Conservation (phyloP, 1,140 invertebrate genomes). For the Pachypsylla venusta region DNA sequence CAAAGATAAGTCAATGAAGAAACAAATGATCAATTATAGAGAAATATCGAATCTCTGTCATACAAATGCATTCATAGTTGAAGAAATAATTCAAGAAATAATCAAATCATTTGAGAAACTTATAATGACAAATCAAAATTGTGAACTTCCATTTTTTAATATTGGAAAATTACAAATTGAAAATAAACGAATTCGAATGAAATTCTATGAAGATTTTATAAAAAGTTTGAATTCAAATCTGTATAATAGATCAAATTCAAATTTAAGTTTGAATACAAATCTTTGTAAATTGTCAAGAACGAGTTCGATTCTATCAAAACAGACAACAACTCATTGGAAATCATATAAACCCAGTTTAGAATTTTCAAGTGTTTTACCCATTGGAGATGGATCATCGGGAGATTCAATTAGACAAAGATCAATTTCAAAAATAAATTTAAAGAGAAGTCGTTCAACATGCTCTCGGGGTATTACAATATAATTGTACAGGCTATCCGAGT, state of each 20-base stretch:
- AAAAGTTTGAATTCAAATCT: background rate
- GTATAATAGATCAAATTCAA: background rate
- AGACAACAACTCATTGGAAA: background rate
- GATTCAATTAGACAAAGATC: no score
- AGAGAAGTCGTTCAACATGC: no score
- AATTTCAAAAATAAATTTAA: no score
- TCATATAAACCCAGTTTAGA: background rate
- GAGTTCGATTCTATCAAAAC: background rate
- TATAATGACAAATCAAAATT: background rate
- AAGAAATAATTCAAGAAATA: background rate
- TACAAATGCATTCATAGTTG: background rate
- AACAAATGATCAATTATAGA: background rate
- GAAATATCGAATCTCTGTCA: background rate
- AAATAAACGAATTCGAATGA: background rate
- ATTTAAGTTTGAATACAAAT: background rate
- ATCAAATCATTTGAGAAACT: slow-evolving; percentile 7
- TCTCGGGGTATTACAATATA: no score
- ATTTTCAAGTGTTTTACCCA: background rate
- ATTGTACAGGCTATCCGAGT: no score
- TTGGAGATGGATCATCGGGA: background rate
- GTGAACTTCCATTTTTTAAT: background rate
- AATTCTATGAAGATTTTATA: slow-evolving; percentile 6
- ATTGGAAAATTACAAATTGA: background rate
- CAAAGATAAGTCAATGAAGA: background rate
- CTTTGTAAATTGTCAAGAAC: background rate